Percentiles rank a stretch among this genome's conserved stretches.
phyloP scores from a whole-genome alignment of 1,140 invertebrate genomes.

The Mylabris phalerata region DNA sequence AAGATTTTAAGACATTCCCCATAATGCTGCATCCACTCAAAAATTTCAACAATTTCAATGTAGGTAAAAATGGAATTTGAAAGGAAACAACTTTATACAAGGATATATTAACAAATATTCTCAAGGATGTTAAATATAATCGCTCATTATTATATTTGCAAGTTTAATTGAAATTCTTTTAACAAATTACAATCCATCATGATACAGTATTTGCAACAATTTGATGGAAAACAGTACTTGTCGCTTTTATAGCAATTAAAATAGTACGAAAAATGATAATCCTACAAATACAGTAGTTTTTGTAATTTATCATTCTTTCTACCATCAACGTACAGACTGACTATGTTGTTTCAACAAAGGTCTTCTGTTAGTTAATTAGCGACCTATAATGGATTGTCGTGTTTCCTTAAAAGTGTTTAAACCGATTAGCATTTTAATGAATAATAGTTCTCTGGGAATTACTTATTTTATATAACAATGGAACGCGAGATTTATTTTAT shows the following conservation, averaged over 20 bases:
- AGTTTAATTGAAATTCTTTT: constrained; percentile 42
- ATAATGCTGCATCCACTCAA: too few relatives aligned
- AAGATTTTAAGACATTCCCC: too few relatives aligned
- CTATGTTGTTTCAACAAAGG: constrained; percentile 8
- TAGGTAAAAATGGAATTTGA: too few relatives aligned
- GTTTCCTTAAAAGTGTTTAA: constrained; percentile 22
- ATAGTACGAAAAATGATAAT: constrained; percentile 17
- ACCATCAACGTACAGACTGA: constrained; percentile 15
- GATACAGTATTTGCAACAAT: constrained; percentile 40
- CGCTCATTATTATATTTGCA: constrained; percentile 9
- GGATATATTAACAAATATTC: neutral
- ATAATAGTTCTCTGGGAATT: constrained; percentile 25
- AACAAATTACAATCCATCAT: constrained; percentile 43
- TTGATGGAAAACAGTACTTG: constrained; percentile 36
- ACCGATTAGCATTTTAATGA: constrained; percentile 25
- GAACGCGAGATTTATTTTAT: constrained; percentile 25
- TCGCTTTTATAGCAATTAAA: constrained; percentile 22
- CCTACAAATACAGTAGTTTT: neutral
- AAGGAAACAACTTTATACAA: too few relatives aligned
- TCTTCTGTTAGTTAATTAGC: constrained; percentile 16
- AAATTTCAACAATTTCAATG: too few relatives aligned
- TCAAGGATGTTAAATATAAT: neutral
- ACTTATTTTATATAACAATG: constrained; percentile 31
- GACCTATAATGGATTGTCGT: constrained; percentile 31
- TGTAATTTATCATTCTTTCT: constrained; percentile 1